These are phyloP conservation scores for Drosophila vallismaia DNA, from an alignment of 2,888 invertebrate species.

Conservation along the genomic window DNA sequence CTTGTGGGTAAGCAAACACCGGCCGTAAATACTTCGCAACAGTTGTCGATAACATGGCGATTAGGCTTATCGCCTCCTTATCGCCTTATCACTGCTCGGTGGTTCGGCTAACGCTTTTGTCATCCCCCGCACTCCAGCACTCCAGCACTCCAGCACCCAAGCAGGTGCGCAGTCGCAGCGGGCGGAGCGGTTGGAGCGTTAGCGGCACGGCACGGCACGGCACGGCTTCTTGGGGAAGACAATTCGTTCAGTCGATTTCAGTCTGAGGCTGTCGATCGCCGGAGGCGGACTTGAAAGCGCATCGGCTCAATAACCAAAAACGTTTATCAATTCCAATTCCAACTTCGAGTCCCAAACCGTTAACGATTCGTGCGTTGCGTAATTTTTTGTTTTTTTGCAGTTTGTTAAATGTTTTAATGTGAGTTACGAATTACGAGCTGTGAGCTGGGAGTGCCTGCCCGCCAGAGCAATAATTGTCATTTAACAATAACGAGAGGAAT, in stretches of 20 bases:
- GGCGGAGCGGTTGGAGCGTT: constrained; percentile 3
- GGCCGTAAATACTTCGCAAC: constrained; percentile 42
- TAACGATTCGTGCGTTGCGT: background rate
- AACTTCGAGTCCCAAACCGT: no score
- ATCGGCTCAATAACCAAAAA: background rate
- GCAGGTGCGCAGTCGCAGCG: constrained; percentile 20
- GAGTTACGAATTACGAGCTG: constrained; percentile 46
- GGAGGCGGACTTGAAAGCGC: constrained; percentile 60
- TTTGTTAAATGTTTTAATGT: constrained; percentile 58
- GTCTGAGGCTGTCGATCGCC: constrained; percentile 77
- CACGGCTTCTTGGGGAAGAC: constrained; percentile 24
- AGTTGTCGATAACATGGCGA: constrained; percentile 42
- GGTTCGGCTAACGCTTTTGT: constrained; percentile 25
- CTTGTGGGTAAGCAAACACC: constrained; percentile 28
- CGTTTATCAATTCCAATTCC: background rate
- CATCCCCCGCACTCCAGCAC: constrained; percentile 25
- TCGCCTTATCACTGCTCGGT: constrained; percentile 1
- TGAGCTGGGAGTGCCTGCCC: background rate
- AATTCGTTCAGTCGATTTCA: constrained; percentile 21
- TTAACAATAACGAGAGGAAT: constrained; percentile 8
- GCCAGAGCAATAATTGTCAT: background rate
- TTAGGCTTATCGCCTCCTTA: constrained; percentile 34
- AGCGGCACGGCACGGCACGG: constrained; percentile 20
- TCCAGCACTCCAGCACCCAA: no score
- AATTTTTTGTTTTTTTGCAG: constrained; percentile 29